Percentiles rank a stretch among this genome's conserved stretches.
phyloP scores from a whole-genome alignment of 2,888 invertebrate species.

The Nemotelus pantherinus region DNA sequence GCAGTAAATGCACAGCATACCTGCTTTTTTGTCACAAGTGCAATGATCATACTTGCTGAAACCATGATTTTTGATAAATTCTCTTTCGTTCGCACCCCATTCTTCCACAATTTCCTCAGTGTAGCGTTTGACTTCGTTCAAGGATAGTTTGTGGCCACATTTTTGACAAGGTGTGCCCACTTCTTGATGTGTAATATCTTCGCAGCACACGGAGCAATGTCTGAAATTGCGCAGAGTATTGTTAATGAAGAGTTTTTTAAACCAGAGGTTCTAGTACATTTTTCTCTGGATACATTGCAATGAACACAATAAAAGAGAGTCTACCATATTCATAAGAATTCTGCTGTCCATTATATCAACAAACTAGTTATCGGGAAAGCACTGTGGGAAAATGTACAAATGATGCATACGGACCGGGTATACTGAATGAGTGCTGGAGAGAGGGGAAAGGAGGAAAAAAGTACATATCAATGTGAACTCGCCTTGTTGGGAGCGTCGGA shows the following conservation, averaged over 20 bases:
- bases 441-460: background rate
- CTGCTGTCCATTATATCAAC: too few species aligned
- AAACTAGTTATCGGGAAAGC: too few species aligned
- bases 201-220: background rate
- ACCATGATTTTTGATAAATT: constrained; percentile 20
- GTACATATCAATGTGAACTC: background rate
- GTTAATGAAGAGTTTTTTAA: too few species aligned
- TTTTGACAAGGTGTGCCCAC: background rate
- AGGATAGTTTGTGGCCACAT: background rate
- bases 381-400: too few species aligned
- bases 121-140: too few species aligned
- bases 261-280: too few species aligned
- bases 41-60: constrained; percentile 39
- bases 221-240: background rate
- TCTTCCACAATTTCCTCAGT: background rate
- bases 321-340: too few species aligned
- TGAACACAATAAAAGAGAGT: background rate
- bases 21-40: background rate
- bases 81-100: constrained; percentile 14
- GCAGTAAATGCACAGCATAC: constrained; percentile 4
- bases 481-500: constrained; percentile 9
- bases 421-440: too few species aligned
- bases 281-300: background rate
- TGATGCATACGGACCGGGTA: too few species aligned
- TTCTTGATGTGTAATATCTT: background rate